Base-by-base conservation (phyloP, 2,113 vertebrate genomes). In the Entosphenus tridentatus region DNA sequence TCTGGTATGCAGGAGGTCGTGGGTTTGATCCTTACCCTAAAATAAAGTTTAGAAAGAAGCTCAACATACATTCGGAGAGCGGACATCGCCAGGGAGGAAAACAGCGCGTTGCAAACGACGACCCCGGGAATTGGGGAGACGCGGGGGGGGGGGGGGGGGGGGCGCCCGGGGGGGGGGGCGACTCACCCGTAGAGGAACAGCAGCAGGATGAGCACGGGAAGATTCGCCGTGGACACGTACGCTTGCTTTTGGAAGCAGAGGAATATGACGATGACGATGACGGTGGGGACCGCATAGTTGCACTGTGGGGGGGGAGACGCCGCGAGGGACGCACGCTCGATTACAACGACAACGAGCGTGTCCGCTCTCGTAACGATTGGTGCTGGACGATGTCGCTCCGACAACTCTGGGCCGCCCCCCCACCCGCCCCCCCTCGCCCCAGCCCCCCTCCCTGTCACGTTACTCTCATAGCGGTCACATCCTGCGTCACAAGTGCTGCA, bases 201-300 rank as follows among this genome's bases (percentile, higher is more conserved):
- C 16, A 85, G 77, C 57, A 85, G 76, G 71, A 84, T 55, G 9
- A 85, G 79, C 12, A 82, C 83, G 0, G 83, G 83, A 21, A 85
- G 77, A 76, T 85, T 85, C 62, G 76, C 78, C 62, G 79, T 77
- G 6, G 82, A 84, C 12, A 85, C 82, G 7, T 85, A 85, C 0
- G 82, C 75, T 75, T 83, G 73, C 73, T 83, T 81, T 75, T 85
- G 82, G 74, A 85, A 85, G 68, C 78, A 3, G 21, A 85, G 76
- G 76, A 85, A 84, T 74, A 85, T 85, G 69, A 82, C 67, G 17
- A 84, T 79, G 72, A 85, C 83, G 75, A 85, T 77, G 18, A 75
- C 74, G 68, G 83, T 82, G 0, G 83, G 80, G 68, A 85, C 77
- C 0, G 76, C 75, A 75, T 84, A 84, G 78, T 84, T 84, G 70